Base-by-base conservation (phyloP, 1,140 invertebrate species). In the Nasonia vitripennis region DNA sequence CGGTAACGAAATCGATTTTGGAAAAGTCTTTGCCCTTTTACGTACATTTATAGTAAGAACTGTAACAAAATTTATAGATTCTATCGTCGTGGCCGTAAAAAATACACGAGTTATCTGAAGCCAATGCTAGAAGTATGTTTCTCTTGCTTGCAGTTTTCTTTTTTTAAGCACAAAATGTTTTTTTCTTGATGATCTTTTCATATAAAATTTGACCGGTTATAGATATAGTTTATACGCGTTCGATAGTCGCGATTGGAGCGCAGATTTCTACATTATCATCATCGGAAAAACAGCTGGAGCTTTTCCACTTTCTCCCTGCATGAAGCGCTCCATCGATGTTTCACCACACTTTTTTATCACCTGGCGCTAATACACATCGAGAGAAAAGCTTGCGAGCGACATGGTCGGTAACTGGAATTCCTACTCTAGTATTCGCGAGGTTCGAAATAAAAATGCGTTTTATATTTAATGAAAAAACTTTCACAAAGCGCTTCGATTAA, bases 251-350 rank as follows among this genome's bases (percentile, higher is more conserved):
- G 20, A 51, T 48, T 27, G 48, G 45, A 78, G 2, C 31, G 68
- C 55, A 73, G 80, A 23, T 82, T 73, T 55, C 80, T 82, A 55
- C 80, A 27, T 82, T 82, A 82, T 82, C 80, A 31, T 14, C 45
- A 45, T 45, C 9, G 6, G 20, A 37, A 73, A 73, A 82, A 70
- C 23, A 14, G 37, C 7, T 12, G 31, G 23, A 55, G 12, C n/a
- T 70, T 68, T 45, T 11, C 37, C 45, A 23, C 9, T 31, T 51
- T n/a, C 17, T 17, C 14, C 20, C 41, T 7, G 68, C 12, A 17
- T 3, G 80, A 82, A 12, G 7, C 45, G 70, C 37, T 74, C 11
- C n/a, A 82, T 82, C 80, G 80, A 74, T 74, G 41, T 74, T 74
- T 74, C 37, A 82, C 23, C 41, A 11, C 9, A 14, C 5, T 45